These are phyloP conservation scores for Coregonus clupeaformis DNA, from an alignment of 2,113 vertebrate species.

Conservation along the genomic window DNA sequence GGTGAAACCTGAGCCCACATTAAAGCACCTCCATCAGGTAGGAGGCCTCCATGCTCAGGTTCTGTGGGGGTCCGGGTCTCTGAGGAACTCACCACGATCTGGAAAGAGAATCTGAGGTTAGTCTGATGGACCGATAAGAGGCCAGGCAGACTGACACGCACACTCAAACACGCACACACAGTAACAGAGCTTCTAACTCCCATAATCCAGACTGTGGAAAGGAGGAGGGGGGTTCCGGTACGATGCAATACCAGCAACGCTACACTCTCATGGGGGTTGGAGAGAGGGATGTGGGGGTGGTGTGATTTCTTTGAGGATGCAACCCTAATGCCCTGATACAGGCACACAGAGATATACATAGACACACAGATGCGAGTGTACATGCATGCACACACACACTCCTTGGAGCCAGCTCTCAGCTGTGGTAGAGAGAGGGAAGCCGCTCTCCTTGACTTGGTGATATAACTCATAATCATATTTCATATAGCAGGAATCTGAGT, in stretches of 20 bases:
- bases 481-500: conserved; percentile 27
- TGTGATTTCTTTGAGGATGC: conserved; percentile 48
- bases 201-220: conserved; percentile 32
- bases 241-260: conserved; percentile 41
- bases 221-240: conserved; percentile 26
- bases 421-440: conserved; percentile 17
- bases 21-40: conserved; percentile 73
- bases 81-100: conserved; percentile 75
- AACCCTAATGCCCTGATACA: conserved; percentile 22
- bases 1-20: conserved; percentile 72
- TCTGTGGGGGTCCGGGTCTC: conserved; percentile 70
- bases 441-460: conserved; percentile 12
- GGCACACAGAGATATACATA: neutral
- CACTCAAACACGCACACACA: no score
- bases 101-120: conserved; percentile 78
- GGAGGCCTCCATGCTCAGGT: conserved; percentile 67
- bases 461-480: conserved; percentile 34
- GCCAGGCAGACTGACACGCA: conserved; percentile 62
- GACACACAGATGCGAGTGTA: no score
- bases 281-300: neutral
- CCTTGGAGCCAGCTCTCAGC: neutral
- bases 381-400: no score
- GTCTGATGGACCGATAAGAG: conserved; percentile 73
- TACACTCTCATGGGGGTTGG: conserved; percentile 50
- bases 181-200: conserved; percentile 50